A percentile compares a stretch with the other conserved stretches of the same genome.
These are phyloP conservation scores for Anastrepha ludens DNA, from an alignment of 1,140 invertebrate species.

Conservation along the genomic window DNA sequence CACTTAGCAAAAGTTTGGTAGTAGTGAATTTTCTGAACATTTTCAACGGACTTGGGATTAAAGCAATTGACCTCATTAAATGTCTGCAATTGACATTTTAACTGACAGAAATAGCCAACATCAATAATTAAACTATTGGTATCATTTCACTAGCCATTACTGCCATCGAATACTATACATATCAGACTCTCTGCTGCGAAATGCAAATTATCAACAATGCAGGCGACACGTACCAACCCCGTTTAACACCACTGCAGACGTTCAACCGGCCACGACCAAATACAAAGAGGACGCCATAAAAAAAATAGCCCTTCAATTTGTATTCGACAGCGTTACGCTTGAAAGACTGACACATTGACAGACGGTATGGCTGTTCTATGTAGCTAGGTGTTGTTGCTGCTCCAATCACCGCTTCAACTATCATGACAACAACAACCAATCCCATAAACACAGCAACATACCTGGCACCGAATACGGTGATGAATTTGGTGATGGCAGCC, in stretches of 20 bases:
- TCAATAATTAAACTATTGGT: slow-evolving; percentile 18
- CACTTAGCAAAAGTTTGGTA: no score
- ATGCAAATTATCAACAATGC: slow-evolving; percentile 8
- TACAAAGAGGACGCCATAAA: neutral
- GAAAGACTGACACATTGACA: slow-evolving; percentile 48
- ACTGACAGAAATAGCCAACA: neutral
- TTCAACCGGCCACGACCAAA: neutral
- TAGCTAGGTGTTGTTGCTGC: slow-evolving; percentile 55
- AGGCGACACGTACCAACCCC: neutral
- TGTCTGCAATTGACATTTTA: slow-evolving; percentile 1
- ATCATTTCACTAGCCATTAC: neutral
- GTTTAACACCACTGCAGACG: neutral
- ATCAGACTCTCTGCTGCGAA: neutral
- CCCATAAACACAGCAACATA: slow-evolving; percentile 68
- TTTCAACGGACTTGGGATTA: no score
- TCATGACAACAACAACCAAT: neutral
- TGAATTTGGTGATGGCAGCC: slow-evolving; percentile 84
- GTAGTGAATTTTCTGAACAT: no score
- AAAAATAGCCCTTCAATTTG: slow-evolving; percentile 37
- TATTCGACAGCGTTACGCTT: neutral
- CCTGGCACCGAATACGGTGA: slow-evolving; percentile 86
- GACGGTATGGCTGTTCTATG: neutral
- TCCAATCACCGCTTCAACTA: neutral
- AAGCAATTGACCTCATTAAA: no score
- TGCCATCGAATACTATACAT: neutral